Conservation (phyloP, 37 sponge, comb jelly and placozoan species). For the Sycon ciliatum region DNA sequence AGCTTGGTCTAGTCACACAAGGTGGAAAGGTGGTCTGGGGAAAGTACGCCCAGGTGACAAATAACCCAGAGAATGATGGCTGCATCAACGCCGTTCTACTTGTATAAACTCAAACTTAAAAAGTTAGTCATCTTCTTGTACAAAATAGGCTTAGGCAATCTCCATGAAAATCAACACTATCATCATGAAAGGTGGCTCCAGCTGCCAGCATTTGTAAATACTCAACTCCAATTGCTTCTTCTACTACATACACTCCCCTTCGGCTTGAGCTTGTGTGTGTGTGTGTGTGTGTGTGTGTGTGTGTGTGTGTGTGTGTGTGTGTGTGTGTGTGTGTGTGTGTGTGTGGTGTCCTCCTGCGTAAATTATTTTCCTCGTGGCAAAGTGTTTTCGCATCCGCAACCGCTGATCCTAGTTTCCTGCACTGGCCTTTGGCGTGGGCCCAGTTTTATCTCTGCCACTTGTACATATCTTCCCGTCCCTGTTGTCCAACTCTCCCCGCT, state of each 20-base stretch:
- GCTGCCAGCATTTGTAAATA: background rate
- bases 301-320: background rate
- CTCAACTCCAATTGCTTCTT: background rate
- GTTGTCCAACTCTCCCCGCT: too few relatives aligned
- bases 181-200: background rate
- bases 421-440: too few relatives aligned
- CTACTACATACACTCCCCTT: background rate
- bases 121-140: background rate
- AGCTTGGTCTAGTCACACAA: slow-evolving; percentile 94
- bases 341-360: too few relatives aligned
- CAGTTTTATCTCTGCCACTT: too few relatives aligned
- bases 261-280: background rate
- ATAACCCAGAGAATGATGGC: slow-evolving; percentile 98
- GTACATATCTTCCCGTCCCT: too few relatives aligned
- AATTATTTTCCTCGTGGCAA: too few relatives aligned
- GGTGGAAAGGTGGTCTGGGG: slow-evolving; percentile 99
- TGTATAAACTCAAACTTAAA: slow-evolving; percentile 41
- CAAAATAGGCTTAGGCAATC: background rate
- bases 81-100: slow-evolving; percentile 97
- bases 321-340: background rate
- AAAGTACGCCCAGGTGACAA: slow-evolving; percentile 99
- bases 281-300: background rate
- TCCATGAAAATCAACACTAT: background rate
- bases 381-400: too few relatives aligned
- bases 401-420: too few relatives aligned